Evolutionary conservation across 1,140 invertebrate genomes (phyloP).

Genomic region (Drosophila serrata): DNA sequence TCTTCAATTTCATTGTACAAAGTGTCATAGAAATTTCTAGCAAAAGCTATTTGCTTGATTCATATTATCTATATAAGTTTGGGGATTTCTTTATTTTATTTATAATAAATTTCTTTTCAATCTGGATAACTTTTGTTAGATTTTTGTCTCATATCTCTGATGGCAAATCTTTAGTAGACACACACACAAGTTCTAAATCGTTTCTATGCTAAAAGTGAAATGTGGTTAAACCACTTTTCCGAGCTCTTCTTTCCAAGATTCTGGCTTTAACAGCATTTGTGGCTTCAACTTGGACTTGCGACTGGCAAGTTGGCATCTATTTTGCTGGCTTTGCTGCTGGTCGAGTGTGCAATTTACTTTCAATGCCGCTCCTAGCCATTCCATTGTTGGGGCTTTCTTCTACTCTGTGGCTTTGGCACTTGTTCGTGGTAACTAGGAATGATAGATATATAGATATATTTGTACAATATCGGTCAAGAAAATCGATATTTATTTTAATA

Average conservation of each 20-base stretch:
- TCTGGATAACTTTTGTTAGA: not conserved
- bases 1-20: constrained; percentile 3
- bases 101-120: not conserved
- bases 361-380: constrained; percentile 68
- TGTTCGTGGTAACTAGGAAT: constrained; percentile 33
- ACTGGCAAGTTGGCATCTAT: constrained; percentile 37
- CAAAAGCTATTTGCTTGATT: not conserved
- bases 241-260: constrained; percentile 26
- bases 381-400: constrained; percentile 58
- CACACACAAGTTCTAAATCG: constrained; percentile 76
- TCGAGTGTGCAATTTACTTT: constrained; percentile 78
- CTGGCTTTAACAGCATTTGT: constrained; percentile 17
- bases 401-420: constrained; percentile 61
- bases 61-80: not conserved
- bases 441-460: not conserved
- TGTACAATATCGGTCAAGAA: not conserved
- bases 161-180: constrained; percentile 17
- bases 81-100: not conserved
- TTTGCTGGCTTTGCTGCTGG: constrained; percentile 27
- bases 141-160: constrained; percentile 1
- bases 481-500: not conserved
- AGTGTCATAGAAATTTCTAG: constrained; percentile 3
- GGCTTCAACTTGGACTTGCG: constrained; percentile 50
- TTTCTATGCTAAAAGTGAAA: constrained; percentile 83
- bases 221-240: constrained; percentile 74